A percentile compares a stretch with the other conserved stretches of the same genome.
These are phyloP conservation scores for Tragelaphus imberbis DNA, from an alignment of 2,113 vertebrate species.

Conservation along the genomic window DNA sequence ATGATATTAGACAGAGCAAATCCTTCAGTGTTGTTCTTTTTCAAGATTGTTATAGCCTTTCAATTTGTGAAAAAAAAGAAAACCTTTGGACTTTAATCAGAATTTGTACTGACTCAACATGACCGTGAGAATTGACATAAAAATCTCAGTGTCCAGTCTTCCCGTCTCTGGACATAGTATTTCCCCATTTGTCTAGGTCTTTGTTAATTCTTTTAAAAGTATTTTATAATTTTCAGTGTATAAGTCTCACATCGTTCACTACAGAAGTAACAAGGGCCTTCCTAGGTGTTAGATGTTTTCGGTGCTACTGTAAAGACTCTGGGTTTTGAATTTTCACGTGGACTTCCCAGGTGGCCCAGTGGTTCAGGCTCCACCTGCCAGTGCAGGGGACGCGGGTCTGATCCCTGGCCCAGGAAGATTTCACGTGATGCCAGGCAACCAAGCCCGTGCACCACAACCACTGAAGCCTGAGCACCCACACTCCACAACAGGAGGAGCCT, in stretches of 20 bases:
- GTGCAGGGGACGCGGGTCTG: rapidly evolving
- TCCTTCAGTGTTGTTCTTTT: neutral
- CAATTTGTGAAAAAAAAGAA: neutral
- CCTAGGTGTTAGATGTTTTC: no score
- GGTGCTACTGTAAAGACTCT: no score
- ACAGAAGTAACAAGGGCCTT: neutral
- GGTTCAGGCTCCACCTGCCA: neutral
- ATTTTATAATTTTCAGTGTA: neutral
- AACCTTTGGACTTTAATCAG: neutral
- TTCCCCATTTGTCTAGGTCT: neutral
- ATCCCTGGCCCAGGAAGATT: neutral
- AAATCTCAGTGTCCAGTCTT: neutral
- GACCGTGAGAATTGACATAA: neutral
- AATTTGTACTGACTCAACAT: neutral
- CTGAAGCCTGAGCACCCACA: neutral
- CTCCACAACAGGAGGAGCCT: rapidly evolving
- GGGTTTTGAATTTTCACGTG: neutral
- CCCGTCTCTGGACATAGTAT: neutral
- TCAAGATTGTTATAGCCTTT: neutral
- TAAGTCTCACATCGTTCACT: neutral
- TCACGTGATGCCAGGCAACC: neutral
- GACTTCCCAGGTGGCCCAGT: neutral
- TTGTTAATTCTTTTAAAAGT: neutral
- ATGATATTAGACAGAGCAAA: neutral
- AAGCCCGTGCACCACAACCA: neutral